Percentiles rank a stretch among this genome's conserved stretches.
phyloP scores from a whole-genome alignment of 2,113 vertebrate genomes.

The Pseudonaja textilis region DNA sequence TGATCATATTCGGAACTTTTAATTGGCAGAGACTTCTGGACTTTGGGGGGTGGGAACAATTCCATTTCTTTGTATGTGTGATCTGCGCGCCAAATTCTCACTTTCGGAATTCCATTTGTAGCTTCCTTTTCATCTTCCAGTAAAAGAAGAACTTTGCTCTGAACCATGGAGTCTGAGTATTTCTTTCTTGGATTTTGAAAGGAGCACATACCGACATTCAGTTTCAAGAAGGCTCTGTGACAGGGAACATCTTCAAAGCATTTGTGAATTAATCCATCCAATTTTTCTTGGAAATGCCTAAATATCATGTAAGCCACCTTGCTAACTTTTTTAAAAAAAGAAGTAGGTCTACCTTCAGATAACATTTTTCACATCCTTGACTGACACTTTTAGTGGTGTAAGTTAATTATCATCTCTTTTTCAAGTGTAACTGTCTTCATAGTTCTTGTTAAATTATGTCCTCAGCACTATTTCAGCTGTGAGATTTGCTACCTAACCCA shows the following conservation, averaged over 20 bases:
- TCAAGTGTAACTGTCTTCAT: constrained; percentile 12
- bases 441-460: constrained; percentile 27
- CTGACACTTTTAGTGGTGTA: constrained; percentile 1
- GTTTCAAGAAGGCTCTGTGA: not conserved
- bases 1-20: too few species aligned
- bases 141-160: too few species aligned
- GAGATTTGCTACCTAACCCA: constrained; percentile 12
- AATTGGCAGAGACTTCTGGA: too few species aligned
- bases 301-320: not conserved
- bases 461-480: constrained; percentile 15
- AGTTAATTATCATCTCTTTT: constrained; percentile 16
- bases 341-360: not conserved
- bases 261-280: not conserved
- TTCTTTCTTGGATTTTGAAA: too few species aligned
- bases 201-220: too few species aligned
- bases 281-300: not conserved
- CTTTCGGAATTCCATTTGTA: too few species aligned
- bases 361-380: constrained; percentile 15
- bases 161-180: too few species aligned
- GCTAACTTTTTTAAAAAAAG: not conserved
- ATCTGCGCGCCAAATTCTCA: too few species aligned
- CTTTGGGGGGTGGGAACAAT: too few species aligned
- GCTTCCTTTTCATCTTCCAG: too few species aligned
- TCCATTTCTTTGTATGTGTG: too few species aligned
- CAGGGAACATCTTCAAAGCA: not conserved